These are phyloP conservation scores for Metallyticus violacea DNA, from an alignment of 2,888 invertebrate species.

Conservation along the genomic window DNA sequence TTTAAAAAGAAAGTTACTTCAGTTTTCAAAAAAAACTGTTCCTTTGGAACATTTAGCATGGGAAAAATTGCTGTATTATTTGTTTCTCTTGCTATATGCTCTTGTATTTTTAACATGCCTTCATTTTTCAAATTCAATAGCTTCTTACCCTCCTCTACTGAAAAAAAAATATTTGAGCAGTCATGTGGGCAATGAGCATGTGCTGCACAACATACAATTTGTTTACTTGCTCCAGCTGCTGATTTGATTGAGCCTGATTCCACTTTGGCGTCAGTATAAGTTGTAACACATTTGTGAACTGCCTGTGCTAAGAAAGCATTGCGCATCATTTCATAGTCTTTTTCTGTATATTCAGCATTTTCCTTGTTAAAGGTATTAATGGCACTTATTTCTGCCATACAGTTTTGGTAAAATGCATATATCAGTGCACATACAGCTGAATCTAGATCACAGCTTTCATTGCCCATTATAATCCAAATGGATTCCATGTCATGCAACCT, in stretches of 20 bases:
- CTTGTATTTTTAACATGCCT: neutral
- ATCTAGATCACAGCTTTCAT: constrained; percentile 1
- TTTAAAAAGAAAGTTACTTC: constrained; percentile 1
- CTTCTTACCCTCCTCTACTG: neutral
- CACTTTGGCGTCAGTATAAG: neutral
- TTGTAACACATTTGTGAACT: neutral
- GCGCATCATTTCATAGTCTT: too few relatives aligned
- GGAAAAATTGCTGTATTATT: neutral
- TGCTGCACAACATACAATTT: neutral
- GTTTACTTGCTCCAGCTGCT: too few relatives aligned
- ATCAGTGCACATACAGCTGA: neutral
- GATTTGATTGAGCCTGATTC: neutral
- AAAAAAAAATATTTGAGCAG: neutral
- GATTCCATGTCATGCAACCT: neutral
- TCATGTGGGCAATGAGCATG: neutral
- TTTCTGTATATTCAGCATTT: neutral
- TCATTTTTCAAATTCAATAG: neutral
- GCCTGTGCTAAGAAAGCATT: neutral
- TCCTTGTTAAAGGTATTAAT: neutral
- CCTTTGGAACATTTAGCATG: neutral
- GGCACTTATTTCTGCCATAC: neutral
- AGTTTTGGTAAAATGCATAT: neutral
- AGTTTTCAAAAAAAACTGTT: neutral
- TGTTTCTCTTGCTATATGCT: neutral
- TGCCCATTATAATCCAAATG: neutral